These are phyloP conservation scores for Semicossyphus pulcher DNA, from an alignment of 2,113 vertebrate species.

Conservation along the genomic window DNA sequence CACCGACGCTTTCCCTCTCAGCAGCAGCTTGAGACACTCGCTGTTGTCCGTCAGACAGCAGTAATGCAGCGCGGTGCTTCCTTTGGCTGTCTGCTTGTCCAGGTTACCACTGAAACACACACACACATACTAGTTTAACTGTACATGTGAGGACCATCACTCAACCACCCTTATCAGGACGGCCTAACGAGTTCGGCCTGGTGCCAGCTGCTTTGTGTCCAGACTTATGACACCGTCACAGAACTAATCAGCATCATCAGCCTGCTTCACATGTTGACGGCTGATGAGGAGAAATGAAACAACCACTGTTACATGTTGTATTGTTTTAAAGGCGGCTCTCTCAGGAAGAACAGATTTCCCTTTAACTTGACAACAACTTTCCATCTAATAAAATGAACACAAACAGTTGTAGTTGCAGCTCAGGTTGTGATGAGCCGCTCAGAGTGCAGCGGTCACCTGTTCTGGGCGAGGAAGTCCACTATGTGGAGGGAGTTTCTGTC, in stretches of 20 bases:
- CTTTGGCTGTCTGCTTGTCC: slow-evolving; percentile 91
- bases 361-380: too few species aligned
- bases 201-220: too few species aligned
- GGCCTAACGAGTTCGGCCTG: too few species aligned
- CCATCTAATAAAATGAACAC: too few species aligned
- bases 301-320: too few species aligned
- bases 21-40: slow-evolving; percentile 96
- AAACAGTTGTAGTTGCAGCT: too few species aligned
- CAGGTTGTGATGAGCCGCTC: background rate
- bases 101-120: slow-evolving; percentile 86
- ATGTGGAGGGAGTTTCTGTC: slow-evolving; percentile 97
- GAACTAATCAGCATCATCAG: too few species aligned
- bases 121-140: background rate
- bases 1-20: slow-evolving; percentile 92
- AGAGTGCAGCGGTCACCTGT: slow-evolving; percentile 84
- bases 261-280: too few species aligned
- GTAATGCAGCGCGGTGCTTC: slow-evolving; percentile 95
- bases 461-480: slow-evolving; percentile 96
- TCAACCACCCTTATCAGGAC: background rate
- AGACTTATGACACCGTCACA: too few species aligned
- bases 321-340: too few species aligned
- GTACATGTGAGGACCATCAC: background rate
- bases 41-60: slow-evolving; percentile 95
- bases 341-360: too few species aligned
- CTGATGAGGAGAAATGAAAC: too few species aligned